Evolutionary conservation across 2,888 invertebrate genomes (phyloP), one percentile per base, ranked within the genome.

Genomic region (Catocala nupta): DNA sequence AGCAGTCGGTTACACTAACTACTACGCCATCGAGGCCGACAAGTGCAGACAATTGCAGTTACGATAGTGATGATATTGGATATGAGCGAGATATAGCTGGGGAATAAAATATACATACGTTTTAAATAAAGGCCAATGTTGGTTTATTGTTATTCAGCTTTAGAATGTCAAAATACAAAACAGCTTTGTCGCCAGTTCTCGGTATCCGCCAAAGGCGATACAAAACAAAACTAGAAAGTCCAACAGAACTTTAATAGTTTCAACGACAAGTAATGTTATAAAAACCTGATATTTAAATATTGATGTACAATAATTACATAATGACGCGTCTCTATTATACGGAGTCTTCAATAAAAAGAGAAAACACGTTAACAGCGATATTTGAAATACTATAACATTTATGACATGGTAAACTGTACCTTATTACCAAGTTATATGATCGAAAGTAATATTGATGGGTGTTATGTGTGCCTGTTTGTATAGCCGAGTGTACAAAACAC

Each of bases 281-380:
- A 75, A 54, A 62, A 66, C 55, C 42, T 42, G 12, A 44, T 16
- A 68, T 68, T 53, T 66, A 59, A 73, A 77, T 73, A 75, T 75
- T 73, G 69, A 75, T 69, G 64, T 56, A 73, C 55, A 62, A 66
- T 58, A 55, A 63, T 60, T 54, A 58, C 62, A 53, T 69, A 71
- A 73, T 71, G 63, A 73, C 58, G 65, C 65, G 16, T 60, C 67
- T 75, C 52, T 59, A 72, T 70, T 73, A 77, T 62, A 65, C 75
- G 75, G 71, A 68, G 74, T 71, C 71, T 69, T 65, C 63, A 68
- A 77, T 69, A 70, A 71, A 73, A 70, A 71, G 68, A 70, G 70
- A 75, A 75, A 78, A 73, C 71, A 65, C 44, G 71, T 34, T 61
- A 75, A 73, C 65, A 57, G 16, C 62, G 50, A 67, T 60, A 48